These are phyloP conservation scores for Gymnocypris eckloni DNA, from an alignment of 2,797 vertebrate genomes.

Conservation along the genomic window DNA sequence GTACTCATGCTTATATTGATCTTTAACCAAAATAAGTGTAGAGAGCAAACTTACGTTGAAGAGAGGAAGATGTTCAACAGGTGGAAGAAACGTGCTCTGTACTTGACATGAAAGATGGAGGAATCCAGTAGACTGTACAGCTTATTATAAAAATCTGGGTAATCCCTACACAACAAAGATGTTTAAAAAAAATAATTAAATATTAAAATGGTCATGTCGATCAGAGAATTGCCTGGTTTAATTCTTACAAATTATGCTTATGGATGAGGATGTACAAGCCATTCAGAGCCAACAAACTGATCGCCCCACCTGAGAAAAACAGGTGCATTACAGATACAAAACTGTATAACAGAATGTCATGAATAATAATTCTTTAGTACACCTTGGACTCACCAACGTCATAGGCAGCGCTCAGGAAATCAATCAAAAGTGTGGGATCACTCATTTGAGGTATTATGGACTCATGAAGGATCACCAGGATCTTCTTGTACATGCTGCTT, in stretches of 20 bases:
- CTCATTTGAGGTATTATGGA: slow-evolving; percentile 92
- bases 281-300: slow-evolving; percentile 94
- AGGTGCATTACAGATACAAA: neutral
- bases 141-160: slow-evolving; percentile 95
- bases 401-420: slow-evolving; percentile 93
- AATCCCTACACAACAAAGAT: slow-evolving; percentile 81
- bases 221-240: neutral
- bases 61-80: slow-evolving; percentile 90
- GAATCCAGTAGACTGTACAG: slow-evolving; percentile 93
- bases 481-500: slow-evolving; percentile 88
- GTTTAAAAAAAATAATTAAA: neutral
- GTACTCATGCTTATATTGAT: neutral
- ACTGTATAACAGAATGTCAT: neutral
- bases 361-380: neutral
- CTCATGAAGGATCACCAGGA: slow-evolving; percentile 91
- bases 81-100: slow-evolving; percentile 93
- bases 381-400: slow-evolving; percentile 84
- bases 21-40: neutral
- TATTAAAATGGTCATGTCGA: neutral
- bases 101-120: slow-evolving; percentile 91
- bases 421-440: slow-evolving; percentile 92
- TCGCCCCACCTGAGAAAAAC: slow-evolving; percentile 85
- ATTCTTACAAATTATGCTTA: slow-evolving; percentile 94
- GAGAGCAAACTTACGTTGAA: slow-evolving; percentile 83
- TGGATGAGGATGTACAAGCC: slow-evolving; percentile 95